Base-by-base conservation (phyloP, 2,113 vertebrate species). In the Tachysurus fulvidraco region DNA sequence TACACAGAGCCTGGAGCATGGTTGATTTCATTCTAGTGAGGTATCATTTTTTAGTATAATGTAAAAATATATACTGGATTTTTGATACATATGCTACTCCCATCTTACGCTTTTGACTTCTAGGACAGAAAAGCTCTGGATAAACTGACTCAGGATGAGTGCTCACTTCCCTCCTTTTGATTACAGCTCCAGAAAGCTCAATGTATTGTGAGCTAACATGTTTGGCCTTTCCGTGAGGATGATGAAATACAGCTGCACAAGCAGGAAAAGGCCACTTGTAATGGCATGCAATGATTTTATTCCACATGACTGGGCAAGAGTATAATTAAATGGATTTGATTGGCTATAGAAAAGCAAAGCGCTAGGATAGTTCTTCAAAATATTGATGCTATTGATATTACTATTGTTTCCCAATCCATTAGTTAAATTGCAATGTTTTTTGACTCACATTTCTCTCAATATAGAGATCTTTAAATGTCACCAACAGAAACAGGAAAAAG, bases 211-310 rank as follows among this genome's bases (percentile, higher is more conserved):
- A 83, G n/a, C 36, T 0, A 81, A 88, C 83, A 88, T 41, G 57
- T 79, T 28, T 88, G 83, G 79, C 89, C 83, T 89, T 90, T 90
- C 10, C 7, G 44, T 52, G 57, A 0, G 64, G 19, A 36, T 67
- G 62, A 79, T 87, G 62, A 83, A 80, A 85, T 76, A 76, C 54
- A 79, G 83, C 46, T 64, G 25, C 62, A 54, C 6, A 54, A 44
- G 44, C 65, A 59, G 54, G 76, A 74, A 90, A 88, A 89, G 86
- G 88, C 84, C 86, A 90, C 23, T 79, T 74, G 41, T 82, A 60
- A 87, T 83, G 46, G 57, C 81, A 62, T 44, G 17, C 4, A 9
- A 14, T 86, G 65, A 30, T 52, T 28, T 87, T 83, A 87, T 23
- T 30, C 44, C 82, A 74, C 79, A 85, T 67, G 80, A 90, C 65